A percentile compares a stretch with the other conserved stretches of the same genome.
Evolutionary conservation across 2,888 invertebrate species (phyloP).

Genomic region (Drosophila engyochracea): DNA sequence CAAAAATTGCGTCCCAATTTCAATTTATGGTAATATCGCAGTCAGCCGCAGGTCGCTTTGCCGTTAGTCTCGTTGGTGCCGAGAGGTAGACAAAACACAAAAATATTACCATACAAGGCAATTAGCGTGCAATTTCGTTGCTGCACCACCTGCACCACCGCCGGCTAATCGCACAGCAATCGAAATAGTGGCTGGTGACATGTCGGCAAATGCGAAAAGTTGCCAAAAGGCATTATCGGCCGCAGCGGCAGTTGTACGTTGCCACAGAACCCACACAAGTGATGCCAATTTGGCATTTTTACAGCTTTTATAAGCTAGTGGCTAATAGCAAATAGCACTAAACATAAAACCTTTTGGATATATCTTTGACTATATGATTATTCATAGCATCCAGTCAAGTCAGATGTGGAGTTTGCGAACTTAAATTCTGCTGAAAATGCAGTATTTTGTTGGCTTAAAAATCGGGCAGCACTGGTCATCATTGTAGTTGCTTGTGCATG

Average conservation of each 20-base stretch:
- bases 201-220: constrained; percentile 65
- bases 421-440: neutral
- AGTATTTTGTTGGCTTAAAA: neutral
- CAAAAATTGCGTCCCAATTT: constrained; percentile 32
- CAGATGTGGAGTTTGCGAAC: neutral
- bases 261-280: neutral
- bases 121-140: constrained; percentile 48
- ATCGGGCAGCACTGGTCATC: neutral
- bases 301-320: neutral
- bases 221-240: constrained; percentile 57
- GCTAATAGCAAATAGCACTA: neutral
- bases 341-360: neutral
- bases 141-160: neutral
- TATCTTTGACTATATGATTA: neutral
- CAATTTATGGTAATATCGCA: constrained; percentile 36
- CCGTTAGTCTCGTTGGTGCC: constrained; percentile 37
- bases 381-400: neutral
- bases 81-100: constrained; percentile 37
- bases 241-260: constrained; percentile 14
- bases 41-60: constrained; percentile 35
- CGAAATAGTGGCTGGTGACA: constrained; percentile 54
- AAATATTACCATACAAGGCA: constrained; percentile 60
- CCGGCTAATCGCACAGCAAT: constrained; percentile 38
- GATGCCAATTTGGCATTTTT: neutral
- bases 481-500: neutral